Conservation (phyloP, 92 coral and sea anemone species). For the Porites cylindrica region DNA sequence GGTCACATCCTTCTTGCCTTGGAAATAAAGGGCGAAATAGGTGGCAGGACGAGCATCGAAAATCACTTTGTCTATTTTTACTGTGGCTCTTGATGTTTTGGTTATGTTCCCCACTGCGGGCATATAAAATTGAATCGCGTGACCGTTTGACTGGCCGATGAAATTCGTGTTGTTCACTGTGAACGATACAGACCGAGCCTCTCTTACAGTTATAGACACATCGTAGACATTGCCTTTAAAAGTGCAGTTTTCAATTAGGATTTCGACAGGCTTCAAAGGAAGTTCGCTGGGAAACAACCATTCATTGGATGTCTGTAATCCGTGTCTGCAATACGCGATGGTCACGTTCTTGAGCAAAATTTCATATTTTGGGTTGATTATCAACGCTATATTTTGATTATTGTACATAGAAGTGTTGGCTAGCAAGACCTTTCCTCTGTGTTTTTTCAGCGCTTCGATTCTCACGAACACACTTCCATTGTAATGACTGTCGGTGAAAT, state of each 20-base stretch:
- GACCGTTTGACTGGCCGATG: constrained; percentile 7
- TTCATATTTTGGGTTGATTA: constrained; percentile 20
- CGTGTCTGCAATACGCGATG: constrained; percentile 13
- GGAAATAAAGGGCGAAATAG: constrained; percentile 8
- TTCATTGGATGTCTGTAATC: not conserved
- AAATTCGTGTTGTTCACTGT: constrained; percentile 6
- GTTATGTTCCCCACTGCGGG: not conserved
- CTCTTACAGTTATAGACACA: not conserved
- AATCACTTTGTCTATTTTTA: constrained; percentile 23
- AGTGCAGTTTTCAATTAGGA: constrained; percentile 17
- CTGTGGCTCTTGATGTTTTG: not conserved
- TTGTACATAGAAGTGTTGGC: constrained; percentile 18
- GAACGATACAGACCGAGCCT: constrained; percentile 15
- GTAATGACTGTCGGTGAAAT: not conserved
- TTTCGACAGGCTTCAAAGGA: constrained; percentile 10
- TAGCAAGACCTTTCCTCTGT: constrained; percentile 12
- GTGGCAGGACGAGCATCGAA: constrained; percentile 43
- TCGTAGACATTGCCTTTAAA: constrained; percentile 25
- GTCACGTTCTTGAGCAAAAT: constrained; percentile 24
- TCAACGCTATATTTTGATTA: constrained; percentile 4
- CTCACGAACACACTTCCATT: constrained; percentile 22
- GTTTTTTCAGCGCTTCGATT: not conserved
- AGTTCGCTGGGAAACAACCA: not conserved
- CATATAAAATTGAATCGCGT: constrained; percentile 8
- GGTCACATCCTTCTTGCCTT: constrained; percentile 31